phyloP scores from a whole-genome alignment of 1,140 invertebrate genomes.

The Chelonus insularis region DNA sequence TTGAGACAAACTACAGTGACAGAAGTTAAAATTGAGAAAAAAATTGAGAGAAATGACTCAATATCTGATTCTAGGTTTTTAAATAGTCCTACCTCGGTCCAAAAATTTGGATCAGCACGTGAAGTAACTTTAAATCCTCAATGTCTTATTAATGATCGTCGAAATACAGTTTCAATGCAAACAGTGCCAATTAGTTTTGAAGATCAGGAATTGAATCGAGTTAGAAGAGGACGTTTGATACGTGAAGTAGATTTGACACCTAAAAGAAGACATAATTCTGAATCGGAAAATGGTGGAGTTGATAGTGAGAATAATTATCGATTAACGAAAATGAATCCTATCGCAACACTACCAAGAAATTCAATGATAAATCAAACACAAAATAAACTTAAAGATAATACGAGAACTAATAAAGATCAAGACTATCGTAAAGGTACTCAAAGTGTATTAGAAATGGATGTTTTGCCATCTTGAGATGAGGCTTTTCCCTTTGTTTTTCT shows the following conservation, averaged over 20 bases:
- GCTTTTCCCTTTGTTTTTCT: conserved; percentile 2
- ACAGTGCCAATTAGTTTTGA: conserved; percentile 49
- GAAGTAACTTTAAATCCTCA: conserved; percentile 55
- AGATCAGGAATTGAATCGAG: conserved; percentile 35
- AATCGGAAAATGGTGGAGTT: conserved; percentile 51
- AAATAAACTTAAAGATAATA: conserved; percentile 39
- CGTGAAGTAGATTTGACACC: conserved; percentile 15
- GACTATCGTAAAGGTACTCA: conserved; percentile 39
- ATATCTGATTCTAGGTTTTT: conserved; percentile 32
- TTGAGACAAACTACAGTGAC: conserved; percentile 51
- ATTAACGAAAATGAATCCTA: conserved; percentile 47
- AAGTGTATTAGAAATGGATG: conserved; percentile 53
- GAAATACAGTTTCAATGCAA: conserved; percentile 54
- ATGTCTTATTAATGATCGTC: conserved; percentile 46
- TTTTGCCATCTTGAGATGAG: conserved; percentile 53
- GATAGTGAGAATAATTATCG: conserved; percentile 38
- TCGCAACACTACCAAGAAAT: conserved; percentile 52
- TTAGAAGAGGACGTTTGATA: conserved; percentile 11
- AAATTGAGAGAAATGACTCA: conserved; percentile 37
- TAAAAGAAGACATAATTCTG: conserved; percentile 53
- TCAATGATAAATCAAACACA: conserved; percentile 31
- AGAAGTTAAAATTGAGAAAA: conserved; percentile 55
- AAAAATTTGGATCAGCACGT: conserved; percentile 48
- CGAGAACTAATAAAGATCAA: conserved; percentile 47
- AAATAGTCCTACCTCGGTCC: conserved; percentile 35